Percentiles rank a stretch among this genome's conserved stretches.
These are phyloP conservation scores for Gymnocheta viridis DNA, from an alignment of 2,888 invertebrate species.

Conservation along the genomic window DNA sequence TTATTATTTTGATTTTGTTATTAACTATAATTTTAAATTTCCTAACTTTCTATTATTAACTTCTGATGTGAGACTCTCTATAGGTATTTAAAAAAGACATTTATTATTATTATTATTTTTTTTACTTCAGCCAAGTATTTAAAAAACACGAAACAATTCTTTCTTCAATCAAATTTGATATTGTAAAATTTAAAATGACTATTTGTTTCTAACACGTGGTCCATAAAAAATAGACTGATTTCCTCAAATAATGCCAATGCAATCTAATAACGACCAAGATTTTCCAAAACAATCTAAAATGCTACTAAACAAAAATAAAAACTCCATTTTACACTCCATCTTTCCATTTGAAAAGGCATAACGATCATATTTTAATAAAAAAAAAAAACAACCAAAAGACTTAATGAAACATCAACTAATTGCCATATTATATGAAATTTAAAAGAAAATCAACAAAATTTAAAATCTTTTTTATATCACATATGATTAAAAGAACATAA, in stretches of 20 bases:
- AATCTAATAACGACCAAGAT: conserved; percentile 60
- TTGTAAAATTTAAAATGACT: conserved; percentile 49
- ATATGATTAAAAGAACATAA: conserved; percentile 31
- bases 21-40: conserved; percentile 49
- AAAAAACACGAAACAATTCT: conserved; percentile 18
- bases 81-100: conserved; percentile 33
- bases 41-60: neutral
- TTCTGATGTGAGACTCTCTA: conserved; percentile 33
- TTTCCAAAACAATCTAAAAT: conserved; percentile 34
- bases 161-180: conserved; percentile 58
- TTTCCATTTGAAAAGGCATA: conserved; percentile 43
- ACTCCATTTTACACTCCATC: conserved; percentile 25
- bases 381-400: conserved; percentile 64
- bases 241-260: conserved; percentile 57
- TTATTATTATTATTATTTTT: conserved; percentile 21
- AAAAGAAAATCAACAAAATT: conserved; percentile 56
- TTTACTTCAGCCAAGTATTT: conserved; percentile 18
- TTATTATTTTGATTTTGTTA: conserved; percentile 59
- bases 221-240: conserved; percentile 66
- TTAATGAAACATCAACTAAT: conserved; percentile 62
- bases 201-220: neutral
- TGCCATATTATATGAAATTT: conserved; percentile 64
- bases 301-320: conserved; percentile 17
- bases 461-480: conserved; percentile 50
- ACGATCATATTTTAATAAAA: conserved; percentile 54